Evolutionary conservation across 2,888 invertebrate genomes (phyloP), one percentile per base, ranked within the genome.

Genomic region (Colostygia pectinataria): DNA sequence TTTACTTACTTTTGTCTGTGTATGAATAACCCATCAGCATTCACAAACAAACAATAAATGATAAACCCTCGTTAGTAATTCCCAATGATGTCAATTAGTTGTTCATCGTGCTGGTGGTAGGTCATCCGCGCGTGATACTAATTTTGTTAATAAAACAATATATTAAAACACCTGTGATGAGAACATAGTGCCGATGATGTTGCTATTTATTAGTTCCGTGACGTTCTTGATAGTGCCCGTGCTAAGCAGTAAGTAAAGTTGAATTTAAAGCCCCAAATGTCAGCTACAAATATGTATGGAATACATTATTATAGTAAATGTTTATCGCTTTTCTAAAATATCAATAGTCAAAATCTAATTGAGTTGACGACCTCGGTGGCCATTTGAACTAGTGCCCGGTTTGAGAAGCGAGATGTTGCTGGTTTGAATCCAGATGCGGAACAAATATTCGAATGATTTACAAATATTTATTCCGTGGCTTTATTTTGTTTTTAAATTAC

Each of bases 191-290:
- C 2, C 6, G 7, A 62, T 20, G 40, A 72, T 72, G 73, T 55
- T 57, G 7, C 61, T 61, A 18, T 61, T 57, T 45, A 38, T 62
- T 33, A 39, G 62, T 54, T 48, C 36, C 18, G 61, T 65, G 55
- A 49, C 59, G 55, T 42, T 60, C 41, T 20, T 71, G 12, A 53
- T 71, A 34, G 63, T 66, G 32, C 63, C 64, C 36, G 59, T 63
- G 31, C 60, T 62, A 49, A 57, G 68, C 46, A 56, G 77, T 77
- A 69, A 76, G 77, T 76, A 50, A 18, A 20, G 2, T 15, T 28
- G 2, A 13, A 7, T 13, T 29, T 6, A 27, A 27, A 27, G 10
- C 20, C 20, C 6, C 5, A 20, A 20, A 20, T 4, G 5, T 20
- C 6, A 6, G 15, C n/a, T n/a, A n/a, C n/a, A n/a, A n/a, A n/a